Evolutionary conservation across 1,140 invertebrate genomes (phyloP), one percentile per base, ranked within the genome.

Genomic region (Drosophila persimilis): DNA sequence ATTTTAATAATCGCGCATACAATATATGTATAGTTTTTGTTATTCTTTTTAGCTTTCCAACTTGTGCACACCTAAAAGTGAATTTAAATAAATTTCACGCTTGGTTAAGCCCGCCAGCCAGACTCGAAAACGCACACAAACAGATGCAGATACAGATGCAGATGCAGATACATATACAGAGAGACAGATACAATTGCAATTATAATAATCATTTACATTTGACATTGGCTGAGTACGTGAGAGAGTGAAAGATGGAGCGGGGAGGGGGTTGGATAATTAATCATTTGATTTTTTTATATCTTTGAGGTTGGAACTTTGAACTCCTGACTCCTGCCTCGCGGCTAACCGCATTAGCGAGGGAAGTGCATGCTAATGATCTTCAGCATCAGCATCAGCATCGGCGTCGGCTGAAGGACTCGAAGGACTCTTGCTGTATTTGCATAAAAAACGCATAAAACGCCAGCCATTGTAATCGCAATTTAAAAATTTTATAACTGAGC

Each of bases 51-150:
- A 64, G 70, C 77, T 71, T 59, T 62, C 69, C 62, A 80, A 78
- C 81, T 88, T 88, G 81, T 63, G 71, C 81, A 73, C 83, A 88
- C 84, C 88, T 89, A 88, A 88, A 88, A 83, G 76, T 88, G 84
- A 86, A 88, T 88, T 88, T 88, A 88, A 88, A 88, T 88, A 88
- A 88, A 88, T 88, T 88, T 88, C 84, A 88, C 83, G 83, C 83
- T 67, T 88, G 83, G 83, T 88, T 88, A 89, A 83, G 58, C 48
- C 66, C 66, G 54, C 62, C 54, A 86, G 59, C 75, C 35, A 51
- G 29, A 66, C 46, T 50, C 54, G 59, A 26, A 53, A 41, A 70
- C 26, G 47, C n/a, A 59, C 31, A 57, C 17, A 63, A 24, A 63
- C 8, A 45, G n/a, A 64, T 17, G 47, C 3, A 63, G n/a, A 59